Evolutionary conservation across 2,888 invertebrate genomes (phyloP), one percentile per base, ranked within the genome.

Genomic region (Catocala sponsa): DNA sequence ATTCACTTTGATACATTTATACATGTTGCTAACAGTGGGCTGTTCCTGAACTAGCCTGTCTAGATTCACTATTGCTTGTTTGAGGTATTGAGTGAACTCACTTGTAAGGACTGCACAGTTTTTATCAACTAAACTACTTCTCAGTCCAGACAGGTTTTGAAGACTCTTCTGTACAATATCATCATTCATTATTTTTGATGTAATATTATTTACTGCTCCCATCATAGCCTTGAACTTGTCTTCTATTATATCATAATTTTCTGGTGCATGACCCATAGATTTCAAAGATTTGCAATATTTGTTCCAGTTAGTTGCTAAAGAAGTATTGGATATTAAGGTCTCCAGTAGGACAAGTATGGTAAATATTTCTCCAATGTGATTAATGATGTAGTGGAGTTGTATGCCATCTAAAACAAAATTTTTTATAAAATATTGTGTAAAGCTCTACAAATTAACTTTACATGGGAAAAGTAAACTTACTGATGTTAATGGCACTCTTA

Each of bases 231-330:
- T 93, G 6, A 97, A 89, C 80, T 96, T 96, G 7, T 96, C 95
- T 74, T 95, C 90, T 52, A 95, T 87, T 53, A 97, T 86, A 64
- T 95, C 93, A 80, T 96, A 95, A 83, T 95, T 94, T 41, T 95
- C 87, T 38, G 96, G 95, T 83, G 96, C 96, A 70, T 96, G 96
- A 59, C 95, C 93, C 38, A 97, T 95, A 38, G 96, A 96, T 73
- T 96, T 96, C 0, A 98, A 91, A 82, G 96, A 96, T 87, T 97
- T 96, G 81, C 96, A 96, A 82, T 98, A 98, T 35, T 96, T 94
- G 56, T 95, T 95, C 98, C 98, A 98, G 83, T 97, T 97, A 33
- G 84, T 80, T 51, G 85, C 63, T 47, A 94, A 66, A 35, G 89
- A 82, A 63, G 90, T 89, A 64, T 85, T 91, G 38, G 91, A 89